phyloP scores from a whole-genome alignment of 2,113 vertebrate species.

The Abramis brama region DNA sequence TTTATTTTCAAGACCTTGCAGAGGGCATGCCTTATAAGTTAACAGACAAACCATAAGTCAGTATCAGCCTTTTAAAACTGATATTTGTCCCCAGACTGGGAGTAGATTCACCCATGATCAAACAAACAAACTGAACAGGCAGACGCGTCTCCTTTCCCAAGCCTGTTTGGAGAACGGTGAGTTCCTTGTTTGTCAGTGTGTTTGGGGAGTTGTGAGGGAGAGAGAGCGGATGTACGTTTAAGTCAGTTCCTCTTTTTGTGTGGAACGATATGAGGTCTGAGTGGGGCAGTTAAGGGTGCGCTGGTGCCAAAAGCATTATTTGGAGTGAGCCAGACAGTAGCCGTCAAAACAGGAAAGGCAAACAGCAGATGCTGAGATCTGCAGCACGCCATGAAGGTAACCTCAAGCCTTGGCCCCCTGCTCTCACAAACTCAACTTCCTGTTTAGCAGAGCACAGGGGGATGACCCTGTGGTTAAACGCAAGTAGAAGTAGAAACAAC shows the following conservation, averaged over 20 bases:
- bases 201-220: conserved; percentile 33
- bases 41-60: conserved; percentile 17
- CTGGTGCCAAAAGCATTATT: conserved; percentile 51
- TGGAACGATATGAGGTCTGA: conserved; percentile 55
- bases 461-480: conserved; percentile 27
- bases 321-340: conserved; percentile 56
- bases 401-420: conserved; percentile 47
- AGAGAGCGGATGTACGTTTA: conserved; percentile 49
- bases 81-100: conserved; percentile 15
- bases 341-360: conserved; percentile 64
- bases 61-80: conserved; percentile 6
- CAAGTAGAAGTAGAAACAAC: conserved; percentile 1
- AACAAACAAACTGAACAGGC: conserved; percentile 42
- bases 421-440: conserved; percentile 54
- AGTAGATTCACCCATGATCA: conserved; percentile 17
- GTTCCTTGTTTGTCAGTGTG: conserved; percentile 51
- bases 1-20: conserved; percentile 22
- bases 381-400: conserved; percentile 51
- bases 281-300: conserved; percentile 28
- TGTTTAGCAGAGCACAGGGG: conserved; percentile 46
- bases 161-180: conserved; percentile 9
- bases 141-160: not conserved
- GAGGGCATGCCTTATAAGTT: not conserved
- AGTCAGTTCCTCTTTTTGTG: conserved; percentile 56
- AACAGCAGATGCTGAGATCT: conserved; percentile 56